Percentiles rank a stretch among this genome's conserved stretches.
Conservation (phyloP, 2,113 vertebrate species). For the Leptodactylus fuscus region DNA sequence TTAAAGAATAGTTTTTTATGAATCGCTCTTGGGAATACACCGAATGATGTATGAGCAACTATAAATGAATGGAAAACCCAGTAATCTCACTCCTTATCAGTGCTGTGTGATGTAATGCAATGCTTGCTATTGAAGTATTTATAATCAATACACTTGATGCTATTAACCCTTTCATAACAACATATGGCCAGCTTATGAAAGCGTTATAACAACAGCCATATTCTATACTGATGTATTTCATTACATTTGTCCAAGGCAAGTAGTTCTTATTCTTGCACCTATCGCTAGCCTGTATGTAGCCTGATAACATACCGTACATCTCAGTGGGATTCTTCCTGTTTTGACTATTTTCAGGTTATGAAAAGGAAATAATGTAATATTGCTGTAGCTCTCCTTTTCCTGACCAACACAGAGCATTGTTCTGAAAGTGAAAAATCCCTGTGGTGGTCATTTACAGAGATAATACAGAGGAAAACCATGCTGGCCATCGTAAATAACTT, state of each 20-base stretch:
- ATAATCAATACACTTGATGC: no score
- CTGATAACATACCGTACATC: neutral
- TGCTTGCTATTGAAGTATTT: no score
- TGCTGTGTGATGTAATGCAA: no score
- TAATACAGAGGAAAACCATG: neutral
- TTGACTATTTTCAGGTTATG: neutral
- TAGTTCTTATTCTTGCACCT: neutral
- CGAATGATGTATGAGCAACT: no score
- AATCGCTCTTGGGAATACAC: no score
- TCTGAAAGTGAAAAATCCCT: neutral
- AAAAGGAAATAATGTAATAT: neutral
- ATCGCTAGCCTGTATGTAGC: neutral
- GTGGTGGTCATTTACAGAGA: neutral
- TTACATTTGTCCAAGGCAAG: neutral
- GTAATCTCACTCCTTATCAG: no score
- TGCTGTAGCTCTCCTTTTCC: neutral
- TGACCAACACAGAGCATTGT: neutral
- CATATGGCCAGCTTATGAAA: no score
- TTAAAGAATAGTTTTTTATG: no score
- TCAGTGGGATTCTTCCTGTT: constrained; percentile 18
- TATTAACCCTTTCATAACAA: no score
- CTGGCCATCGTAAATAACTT: neutral
- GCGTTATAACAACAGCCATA: neutral
- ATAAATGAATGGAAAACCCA: no score
- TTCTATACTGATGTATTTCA: neutral